Conservation (phyloP, 2,113 vertebrate genomes). For the Recurvirostra avosetta region DNA sequence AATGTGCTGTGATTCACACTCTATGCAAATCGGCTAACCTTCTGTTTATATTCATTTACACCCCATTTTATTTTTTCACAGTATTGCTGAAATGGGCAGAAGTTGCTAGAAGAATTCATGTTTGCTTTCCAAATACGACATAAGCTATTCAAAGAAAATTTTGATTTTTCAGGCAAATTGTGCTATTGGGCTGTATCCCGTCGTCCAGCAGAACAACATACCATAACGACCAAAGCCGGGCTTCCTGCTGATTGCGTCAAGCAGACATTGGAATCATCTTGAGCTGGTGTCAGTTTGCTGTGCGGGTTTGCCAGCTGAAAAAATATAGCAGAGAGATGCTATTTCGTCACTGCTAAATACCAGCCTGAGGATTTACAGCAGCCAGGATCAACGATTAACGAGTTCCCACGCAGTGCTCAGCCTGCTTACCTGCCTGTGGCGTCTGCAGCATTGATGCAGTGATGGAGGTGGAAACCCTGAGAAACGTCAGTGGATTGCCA, state of each 20-base stretch:
- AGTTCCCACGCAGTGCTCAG: rapidly evolving
- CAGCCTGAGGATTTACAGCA: neutral
- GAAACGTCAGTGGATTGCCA: neutral
- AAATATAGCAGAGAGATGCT: neutral
- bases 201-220: neutral
- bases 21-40: neutral
- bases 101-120: neutral
- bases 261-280: neutral
- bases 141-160: neutral
- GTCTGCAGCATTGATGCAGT: rapidly evolving
- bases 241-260: neutral
- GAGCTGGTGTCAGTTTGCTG: neutral
- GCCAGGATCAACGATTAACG: neutral
- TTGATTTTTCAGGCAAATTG: neutral
- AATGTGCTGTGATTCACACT: neutral
- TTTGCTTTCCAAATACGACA: neutral
- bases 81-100: constrained; percentile 49
- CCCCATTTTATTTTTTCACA: neutral
- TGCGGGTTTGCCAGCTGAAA: neutral
- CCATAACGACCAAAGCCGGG: neutral
- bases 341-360: neutral
- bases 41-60: neutral
- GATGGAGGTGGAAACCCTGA: neutral
- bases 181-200: neutral
- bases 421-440: neutral